Evolutionary conservation across 64 coral and sea anemone species (phyloP).

Genomic region (Pocillopora verrucosa): DNA sequence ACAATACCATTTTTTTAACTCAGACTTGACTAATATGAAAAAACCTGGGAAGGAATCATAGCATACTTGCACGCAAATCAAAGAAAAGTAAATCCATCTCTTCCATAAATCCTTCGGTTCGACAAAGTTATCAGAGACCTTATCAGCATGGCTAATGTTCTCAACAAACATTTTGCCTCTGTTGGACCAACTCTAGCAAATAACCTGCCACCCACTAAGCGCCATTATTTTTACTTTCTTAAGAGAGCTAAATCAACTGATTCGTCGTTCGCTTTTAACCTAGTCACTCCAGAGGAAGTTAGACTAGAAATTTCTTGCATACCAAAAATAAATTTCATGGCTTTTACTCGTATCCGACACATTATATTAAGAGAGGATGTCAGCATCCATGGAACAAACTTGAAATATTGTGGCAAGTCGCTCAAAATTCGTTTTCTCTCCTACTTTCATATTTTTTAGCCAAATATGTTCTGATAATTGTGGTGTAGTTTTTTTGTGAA

Average conservation of each 20-base stretch:
- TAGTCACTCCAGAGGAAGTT: conserved; percentile 9
- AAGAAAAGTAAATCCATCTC: neutral
- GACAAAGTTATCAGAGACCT: too few relatives aligned
- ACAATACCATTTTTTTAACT: conserved; percentile 26
- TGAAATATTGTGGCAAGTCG: too few relatives aligned
- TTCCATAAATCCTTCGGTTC: conserved; percentile 11
- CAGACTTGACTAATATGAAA: conserved; percentile 34
- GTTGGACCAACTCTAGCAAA: conserved; percentile 33
- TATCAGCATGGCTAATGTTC: conserved; percentile 22
- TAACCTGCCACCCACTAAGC: neutral
- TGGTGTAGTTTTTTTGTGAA: too few relatives aligned
- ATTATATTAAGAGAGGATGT: too few relatives aligned
- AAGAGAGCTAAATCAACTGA: neutral
- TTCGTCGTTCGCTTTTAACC: neutral
- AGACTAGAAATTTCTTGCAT: conserved; percentile 23
- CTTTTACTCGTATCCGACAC: too few relatives aligned
- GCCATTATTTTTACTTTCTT: conserved; percentile 6
- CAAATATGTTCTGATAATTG: too few relatives aligned
- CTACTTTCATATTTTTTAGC: too few relatives aligned
- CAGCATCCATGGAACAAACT: too few relatives aligned
- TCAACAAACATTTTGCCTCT: conserved; percentile 44
- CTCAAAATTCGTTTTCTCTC: too few relatives aligned
- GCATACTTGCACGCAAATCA: neutral
- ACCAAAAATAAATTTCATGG: conserved; percentile 31
- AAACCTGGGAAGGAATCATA: neutral